Evolutionary conservation across 2,113 vertebrate genomes (phyloP).

Genomic region (Leuciscus idus): DNA sequence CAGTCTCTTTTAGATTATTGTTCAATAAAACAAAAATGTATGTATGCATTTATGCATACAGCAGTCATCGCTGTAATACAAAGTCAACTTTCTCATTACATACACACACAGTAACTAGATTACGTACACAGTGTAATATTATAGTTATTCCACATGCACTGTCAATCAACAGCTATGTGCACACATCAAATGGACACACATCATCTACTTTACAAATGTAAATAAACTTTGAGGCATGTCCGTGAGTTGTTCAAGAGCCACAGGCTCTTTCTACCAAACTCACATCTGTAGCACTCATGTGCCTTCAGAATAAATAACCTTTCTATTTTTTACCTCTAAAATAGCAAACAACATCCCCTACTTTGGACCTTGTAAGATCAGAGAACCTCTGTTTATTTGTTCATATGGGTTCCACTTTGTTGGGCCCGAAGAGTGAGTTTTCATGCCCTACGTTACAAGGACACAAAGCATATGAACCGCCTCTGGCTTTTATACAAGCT

Average conservation of each 20-base stretch:
- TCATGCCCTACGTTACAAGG: conserved; percentile 25
- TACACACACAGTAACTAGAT: conserved; percentile 21
- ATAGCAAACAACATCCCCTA: conserved; percentile 29
- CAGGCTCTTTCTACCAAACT: conserved; percentile 14
- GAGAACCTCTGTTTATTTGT: conserved; percentile 29
- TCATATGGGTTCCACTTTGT: conserved; percentile 26
- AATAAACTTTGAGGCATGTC: conserved; percentile 49
- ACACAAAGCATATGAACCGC: conserved; percentile 23
- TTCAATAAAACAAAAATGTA: not conserved
- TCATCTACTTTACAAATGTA: conserved; percentile 42
- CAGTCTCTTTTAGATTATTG: not conserved
- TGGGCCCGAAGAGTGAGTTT: conserved; percentile 1
- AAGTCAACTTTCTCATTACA: conserved; percentile 31
- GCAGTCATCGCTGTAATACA: conserved; percentile 22
- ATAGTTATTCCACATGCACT: conserved; percentile 24
- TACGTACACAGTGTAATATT: conserved; percentile 10
- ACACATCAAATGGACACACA: conserved; percentile 26
- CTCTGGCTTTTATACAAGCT: conserved; percentile 18
- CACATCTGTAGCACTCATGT: conserved; percentile 34
- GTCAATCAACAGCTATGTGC: conserved; percentile 43
- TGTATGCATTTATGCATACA: not conserved
- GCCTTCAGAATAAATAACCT: conserved; percentile 30
- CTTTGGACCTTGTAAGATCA: conserved; percentile 31
- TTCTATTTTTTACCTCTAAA: conserved; percentile 29
- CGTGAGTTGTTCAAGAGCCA: conserved; percentile 29